Conservation (phyloP, 2,113 vertebrate genomes). For the Clinocottus analis region DNA sequence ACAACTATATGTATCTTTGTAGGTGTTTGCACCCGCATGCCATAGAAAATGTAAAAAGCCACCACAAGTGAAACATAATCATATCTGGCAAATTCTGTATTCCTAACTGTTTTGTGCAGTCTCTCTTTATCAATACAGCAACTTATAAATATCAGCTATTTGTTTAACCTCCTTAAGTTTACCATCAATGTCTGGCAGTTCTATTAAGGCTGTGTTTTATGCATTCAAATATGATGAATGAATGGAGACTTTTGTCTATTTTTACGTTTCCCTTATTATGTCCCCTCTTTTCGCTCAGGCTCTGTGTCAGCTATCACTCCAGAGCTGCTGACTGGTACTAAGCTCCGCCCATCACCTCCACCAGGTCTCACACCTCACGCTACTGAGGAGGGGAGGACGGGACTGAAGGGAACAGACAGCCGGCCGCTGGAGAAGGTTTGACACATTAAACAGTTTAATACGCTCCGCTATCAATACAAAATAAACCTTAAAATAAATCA, state of each 20-base stretch:
- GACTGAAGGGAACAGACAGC: conserved; percentile 72
- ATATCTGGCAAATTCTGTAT: not conserved
- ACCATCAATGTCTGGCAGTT: not conserved
- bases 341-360: conserved; percentile 75
- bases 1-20: not conserved
- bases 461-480: not conserved
- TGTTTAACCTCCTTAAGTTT: not conserved
- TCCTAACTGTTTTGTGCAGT: not conserved
- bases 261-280: not conserved
- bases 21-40: not conserved
- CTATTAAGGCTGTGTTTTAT: not conserved
- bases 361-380: conserved; percentile 76
- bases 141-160: not conserved
- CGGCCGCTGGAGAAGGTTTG: conserved; percentile 81
- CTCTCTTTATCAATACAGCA: not conserved
- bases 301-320: conserved; percentile 15
- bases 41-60: not conserved
- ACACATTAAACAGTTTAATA: conserved; percentile 2
- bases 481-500: not conserved
- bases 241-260: not conserved
- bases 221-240: not conserved
- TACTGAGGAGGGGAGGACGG: conserved; percentile 68
- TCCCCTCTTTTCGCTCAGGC: conserved; percentile 39
- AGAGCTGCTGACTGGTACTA: conserved; percentile 59
- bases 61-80: not conserved